A percentile compares a stretch with the other conserved stretches of the same genome.
These are phyloP conservation scores for Chroicocephalus ridibundus DNA, from an alignment of 2,113 vertebrate genomes.

Conservation along the genomic window DNA sequence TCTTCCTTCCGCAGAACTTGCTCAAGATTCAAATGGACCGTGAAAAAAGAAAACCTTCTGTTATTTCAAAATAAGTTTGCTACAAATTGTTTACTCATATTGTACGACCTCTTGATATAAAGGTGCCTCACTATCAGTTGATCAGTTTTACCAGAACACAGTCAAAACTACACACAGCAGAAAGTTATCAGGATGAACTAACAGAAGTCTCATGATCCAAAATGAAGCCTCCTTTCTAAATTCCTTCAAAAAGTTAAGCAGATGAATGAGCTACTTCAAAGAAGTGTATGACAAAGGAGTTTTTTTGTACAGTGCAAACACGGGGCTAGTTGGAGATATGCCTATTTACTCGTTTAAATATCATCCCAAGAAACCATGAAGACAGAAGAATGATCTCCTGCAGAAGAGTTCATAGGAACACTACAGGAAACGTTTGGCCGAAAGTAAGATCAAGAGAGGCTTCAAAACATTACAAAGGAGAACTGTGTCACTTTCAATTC, in stretches of 20 bases:
- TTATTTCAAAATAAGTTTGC: not conserved
- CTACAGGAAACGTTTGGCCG: not conserved
- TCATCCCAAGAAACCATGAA: not conserved
- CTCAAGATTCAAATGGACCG: not conserved
- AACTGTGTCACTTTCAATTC: not conserved
- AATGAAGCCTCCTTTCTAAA: not conserved
- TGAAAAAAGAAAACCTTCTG: not conserved
- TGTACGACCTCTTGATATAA: not conserved
- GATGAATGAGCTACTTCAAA: not conserved
- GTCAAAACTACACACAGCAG: not conserved
- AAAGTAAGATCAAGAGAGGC: not conserved
- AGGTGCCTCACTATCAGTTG: not conserved
- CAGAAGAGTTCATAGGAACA: not conserved
- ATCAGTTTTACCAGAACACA: not conserved
- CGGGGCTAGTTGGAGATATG: not conserved
- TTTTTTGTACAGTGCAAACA: not conserved
- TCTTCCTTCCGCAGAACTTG: not conserved
- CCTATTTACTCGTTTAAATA: not conserved
- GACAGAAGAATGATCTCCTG: not conserved
- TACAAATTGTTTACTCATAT: not conserved
- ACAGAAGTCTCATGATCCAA: not conserved
- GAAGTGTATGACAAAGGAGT: not conserved
- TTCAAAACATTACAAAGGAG: not conserved
- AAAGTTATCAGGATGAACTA: not conserved
- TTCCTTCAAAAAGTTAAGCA: not conserved